These are phyloP conservation scores for Axinella damicornis DNA, from an alignment of 37 sponge, comb jelly and placozoan genomes.

Conservation along the genomic window DNA sequence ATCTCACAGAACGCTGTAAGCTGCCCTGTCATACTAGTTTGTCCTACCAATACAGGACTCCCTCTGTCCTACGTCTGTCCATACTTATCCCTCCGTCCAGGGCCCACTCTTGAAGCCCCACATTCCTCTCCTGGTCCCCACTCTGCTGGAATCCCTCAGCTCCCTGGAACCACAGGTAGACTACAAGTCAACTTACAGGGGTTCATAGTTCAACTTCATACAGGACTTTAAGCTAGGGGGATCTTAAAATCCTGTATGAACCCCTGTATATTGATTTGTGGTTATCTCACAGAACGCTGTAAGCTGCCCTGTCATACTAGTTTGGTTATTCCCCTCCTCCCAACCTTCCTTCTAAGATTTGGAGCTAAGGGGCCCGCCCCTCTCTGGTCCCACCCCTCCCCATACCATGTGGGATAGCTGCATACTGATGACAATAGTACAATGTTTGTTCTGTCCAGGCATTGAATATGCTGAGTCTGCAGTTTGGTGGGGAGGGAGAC, in stretches of 20 bases:
- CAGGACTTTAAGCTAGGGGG: too few relatives aligned
- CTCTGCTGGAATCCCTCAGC: conserved; percentile 78
- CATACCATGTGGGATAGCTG: too few relatives aligned
- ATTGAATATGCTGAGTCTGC: conserved; percentile 61
- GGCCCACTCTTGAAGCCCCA: conserved; percentile 87
- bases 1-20: conserved; percentile 79
- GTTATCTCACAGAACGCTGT: conserved; percentile 77
- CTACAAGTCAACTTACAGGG: too few relatives aligned
- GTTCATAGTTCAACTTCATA: too few relatives aligned
- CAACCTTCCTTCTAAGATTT: neutral
- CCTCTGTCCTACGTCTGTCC: neutral
- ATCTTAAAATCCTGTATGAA: too few relatives aligned
- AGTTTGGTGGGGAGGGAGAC: conserved; percentile 46
- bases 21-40: neutral
- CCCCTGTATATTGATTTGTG: too few relatives aligned
- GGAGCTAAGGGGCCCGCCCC: neutral
- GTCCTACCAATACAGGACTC: neutral
- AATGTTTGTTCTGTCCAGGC: conserved; percentile 40
- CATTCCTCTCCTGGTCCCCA: conserved; percentile 69
- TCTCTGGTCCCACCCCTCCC: too few relatives aligned
- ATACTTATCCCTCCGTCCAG: conserved; percentile 25
- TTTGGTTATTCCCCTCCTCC: neutral
- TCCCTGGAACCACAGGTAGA: conserved; percentile 87
- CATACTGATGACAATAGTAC: too few relatives aligned
- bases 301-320: conserved; percentile 22